Conservation (phyloP, 2,888 invertebrate species). For the Antheraea assamensis region DNA sequence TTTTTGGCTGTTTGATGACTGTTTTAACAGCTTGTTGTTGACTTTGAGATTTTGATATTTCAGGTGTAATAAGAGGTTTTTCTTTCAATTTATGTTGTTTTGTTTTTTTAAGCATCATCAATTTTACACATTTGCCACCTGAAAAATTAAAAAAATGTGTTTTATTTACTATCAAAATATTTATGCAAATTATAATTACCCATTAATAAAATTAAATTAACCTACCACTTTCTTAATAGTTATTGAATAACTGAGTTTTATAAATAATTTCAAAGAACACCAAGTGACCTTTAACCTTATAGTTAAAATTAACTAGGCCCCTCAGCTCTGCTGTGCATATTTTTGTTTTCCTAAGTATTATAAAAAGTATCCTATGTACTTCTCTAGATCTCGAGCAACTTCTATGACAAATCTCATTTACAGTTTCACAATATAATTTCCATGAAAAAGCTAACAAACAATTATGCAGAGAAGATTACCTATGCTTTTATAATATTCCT, state of each 20-base stretch:
- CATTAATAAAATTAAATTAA: neutral
- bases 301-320: neutral
- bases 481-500: too few species aligned
- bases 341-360: too few species aligned
- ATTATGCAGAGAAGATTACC: too few species aligned
- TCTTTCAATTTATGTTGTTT: slow-evolving; percentile 45
- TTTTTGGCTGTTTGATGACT: slow-evolving; percentile 22
- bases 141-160: slow-evolving; percentile 32
- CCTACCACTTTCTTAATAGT: neutral
- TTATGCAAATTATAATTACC: neutral
- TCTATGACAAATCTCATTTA: too few species aligned
- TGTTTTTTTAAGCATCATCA: slow-evolving; percentile 55
- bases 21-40: slow-evolving; percentile 6
- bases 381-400: too few species aligned
- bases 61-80: slow-evolving; percentile 30
- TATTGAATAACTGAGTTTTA: neutral
- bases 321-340: too few species aligned
- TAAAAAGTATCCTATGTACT: too few species aligned
- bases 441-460: too few species aligned
- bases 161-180: neutral
- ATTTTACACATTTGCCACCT: slow-evolving; percentile 61
- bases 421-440: too few species aligned
- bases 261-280: neutral
- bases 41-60: slow-evolving; percentile 28
- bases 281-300: neutral